Base-by-base conservation (phyloP, 2,888 invertebrate species). In the Microplitis manilae region DNA sequence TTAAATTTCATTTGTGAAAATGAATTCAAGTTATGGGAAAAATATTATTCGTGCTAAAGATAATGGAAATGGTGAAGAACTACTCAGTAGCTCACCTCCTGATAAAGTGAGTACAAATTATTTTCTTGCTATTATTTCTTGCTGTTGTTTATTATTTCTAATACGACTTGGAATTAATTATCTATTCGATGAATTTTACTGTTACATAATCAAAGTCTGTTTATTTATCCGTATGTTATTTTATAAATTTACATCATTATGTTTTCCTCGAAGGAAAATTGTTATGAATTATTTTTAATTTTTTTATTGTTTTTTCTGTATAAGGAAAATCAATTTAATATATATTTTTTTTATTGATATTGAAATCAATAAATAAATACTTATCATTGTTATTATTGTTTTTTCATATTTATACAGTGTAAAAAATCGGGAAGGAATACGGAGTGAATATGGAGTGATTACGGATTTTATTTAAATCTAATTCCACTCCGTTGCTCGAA, bases 41-140 rank as follows among this genome's bases (percentile, higher is more conserved):
- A 20, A 20, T 20, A 82, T 82, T 77, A 81, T 81, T 4, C 69
- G 65, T 38, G 67, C n/a, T 9, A 75, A 75, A 9, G 68, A 39
- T 38, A 5, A 70, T 0, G 8, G 2, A 9, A 60, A 5, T 20
- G 9, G 38, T 6, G 41, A 59, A 8, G 73, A 73, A 15, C 1
- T 13, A n/a, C 62, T 79, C 6, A 78, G 65, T 67, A 80, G 75
- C 60, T 82, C 83, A 9, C 82, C 83, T 17, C 81, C 80, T 9
- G 82, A 83, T 70, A 81, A 81, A 79, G 83, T 83, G 40, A 80
- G 73, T 76, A 30, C 2, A 1, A 20, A 20, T 20, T 20, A 20
- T 20, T 20, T 20, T 20, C 2, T 20, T 20, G 17, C 20, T 20
- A 1, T 20, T 50, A 69, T 50, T 50, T 50, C 8, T 50, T 50